phyloP scores from a whole-genome alignment of 1,140 invertebrate species.

The Drosophila hydei region DNA sequence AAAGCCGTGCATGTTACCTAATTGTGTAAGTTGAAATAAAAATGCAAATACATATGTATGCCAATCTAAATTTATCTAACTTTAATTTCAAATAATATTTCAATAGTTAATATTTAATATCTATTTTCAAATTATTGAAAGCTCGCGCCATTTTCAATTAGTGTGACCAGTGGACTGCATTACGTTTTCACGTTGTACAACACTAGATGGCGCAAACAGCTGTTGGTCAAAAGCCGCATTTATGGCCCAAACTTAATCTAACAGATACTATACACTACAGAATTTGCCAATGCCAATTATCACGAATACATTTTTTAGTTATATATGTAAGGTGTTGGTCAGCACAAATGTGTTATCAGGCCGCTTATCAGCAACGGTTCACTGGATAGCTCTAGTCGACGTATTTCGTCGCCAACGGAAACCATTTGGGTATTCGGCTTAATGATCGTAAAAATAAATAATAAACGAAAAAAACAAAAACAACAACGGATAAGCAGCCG shows the following conservation, averaged over 20 bases:
- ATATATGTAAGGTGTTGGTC: slow-evolving; percentile 8
- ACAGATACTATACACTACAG: neutral
- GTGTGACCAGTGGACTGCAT: slow-evolving; percentile 15
- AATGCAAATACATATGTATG: slow-evolving; percentile 42
- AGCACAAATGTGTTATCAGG: slow-evolving; percentile 29
- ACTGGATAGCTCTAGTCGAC: slow-evolving; percentile 33
- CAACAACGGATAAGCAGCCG: slow-evolving; percentile 28
- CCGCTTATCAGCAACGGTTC: slow-evolving; percentile 29
- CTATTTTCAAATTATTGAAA: no score
- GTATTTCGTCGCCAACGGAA: slow-evolving; percentile 8
- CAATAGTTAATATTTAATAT: no score
- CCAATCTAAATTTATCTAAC: neutral
- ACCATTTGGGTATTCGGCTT: slow-evolving; percentile 7
- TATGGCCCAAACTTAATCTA: slow-evolving; percentile 3
- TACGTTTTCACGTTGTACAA: neutral
- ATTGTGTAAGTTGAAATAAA: slow-evolving; percentile 75
- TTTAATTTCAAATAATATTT: neutral
- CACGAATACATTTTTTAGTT: neutral
- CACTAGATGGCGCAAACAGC: slow-evolving; percentile 8
- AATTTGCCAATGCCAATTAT: neutral
- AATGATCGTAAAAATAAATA: slow-evolving; percentile 18
- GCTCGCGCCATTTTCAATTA: neutral
- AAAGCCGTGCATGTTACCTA: slow-evolving; percentile 74
- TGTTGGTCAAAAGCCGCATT: neutral
- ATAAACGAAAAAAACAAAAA: slow-evolving; percentile 15